These are phyloP conservation scores for Synanthedon andrenaeformis DNA, from an alignment of 2,888 invertebrate species.

Conservation along the genomic window DNA sequence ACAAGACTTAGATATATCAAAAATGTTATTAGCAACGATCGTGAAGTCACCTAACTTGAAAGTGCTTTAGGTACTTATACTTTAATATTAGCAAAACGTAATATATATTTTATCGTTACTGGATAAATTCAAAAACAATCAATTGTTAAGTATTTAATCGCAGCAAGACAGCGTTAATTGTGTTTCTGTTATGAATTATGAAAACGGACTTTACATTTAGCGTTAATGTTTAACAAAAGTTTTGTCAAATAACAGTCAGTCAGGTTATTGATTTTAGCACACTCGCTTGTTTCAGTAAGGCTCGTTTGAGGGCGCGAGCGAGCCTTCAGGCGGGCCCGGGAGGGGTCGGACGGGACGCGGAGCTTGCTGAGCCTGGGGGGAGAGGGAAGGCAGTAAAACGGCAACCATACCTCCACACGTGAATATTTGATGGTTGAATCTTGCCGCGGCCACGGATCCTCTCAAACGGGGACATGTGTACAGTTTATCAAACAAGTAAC, in stretches of 20 bases:
- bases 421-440: constrained; percentile 67
- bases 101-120: no score
- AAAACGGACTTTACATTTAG: constrained; percentile 5
- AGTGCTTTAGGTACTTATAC: no score
- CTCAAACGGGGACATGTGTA: constrained; percentile 15
- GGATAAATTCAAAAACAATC: no score
- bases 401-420: constrained; percentile 60
- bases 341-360: constrained; percentile 8
- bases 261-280: constrained; percentile 63
- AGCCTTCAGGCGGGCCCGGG: constrained; percentile 21
- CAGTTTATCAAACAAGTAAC: no score
- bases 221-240: constrained; percentile 26
- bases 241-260: constrained; percentile 48
- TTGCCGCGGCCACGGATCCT: constrained; percentile 47
- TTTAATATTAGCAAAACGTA: no score
- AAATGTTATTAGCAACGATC: no score
- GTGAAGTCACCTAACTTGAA: no score
- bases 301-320: constrained; percentile 25
- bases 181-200: no score
- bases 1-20: no score
- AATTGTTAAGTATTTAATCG: no score
- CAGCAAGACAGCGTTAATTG: no score
- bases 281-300: constrained; percentile 61
- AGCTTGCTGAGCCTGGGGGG: constrained; percentile 6
- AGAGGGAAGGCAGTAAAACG: constrained; percentile 49